These are phyloP conservation scores for Falco rusticolus DNA, from an alignment of 2,797 vertebrate species.

Conservation along the genomic window DNA sequence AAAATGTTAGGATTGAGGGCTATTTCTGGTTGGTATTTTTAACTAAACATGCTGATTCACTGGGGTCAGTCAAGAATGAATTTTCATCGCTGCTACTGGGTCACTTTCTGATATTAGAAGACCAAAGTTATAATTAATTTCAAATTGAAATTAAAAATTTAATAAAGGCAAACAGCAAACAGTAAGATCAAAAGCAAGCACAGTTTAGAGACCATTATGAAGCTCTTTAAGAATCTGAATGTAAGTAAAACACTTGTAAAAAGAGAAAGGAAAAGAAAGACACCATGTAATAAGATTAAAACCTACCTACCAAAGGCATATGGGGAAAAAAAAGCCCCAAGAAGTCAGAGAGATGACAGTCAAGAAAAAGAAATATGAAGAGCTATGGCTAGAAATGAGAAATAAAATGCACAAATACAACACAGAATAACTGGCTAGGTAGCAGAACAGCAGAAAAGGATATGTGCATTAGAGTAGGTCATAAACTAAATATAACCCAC, in stretches of 20 bases:
- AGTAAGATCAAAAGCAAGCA: conserved; percentile 40
- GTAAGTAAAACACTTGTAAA: background rate
- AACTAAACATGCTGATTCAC: conserved; percentile 14
- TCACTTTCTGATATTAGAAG: background rate
- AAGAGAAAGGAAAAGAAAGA: conserved; percentile 12
- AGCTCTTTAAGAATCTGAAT: conserved; percentile 10
- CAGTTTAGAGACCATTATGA: background rate
- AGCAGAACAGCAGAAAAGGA: conserved; percentile 62
- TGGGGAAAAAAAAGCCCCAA: background rate
- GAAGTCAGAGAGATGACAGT: conserved; percentile 39
- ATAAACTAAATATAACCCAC: conserved; percentile 65
- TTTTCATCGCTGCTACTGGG: background rate
- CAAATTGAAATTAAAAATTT: background rate
- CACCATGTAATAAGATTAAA: background rate
- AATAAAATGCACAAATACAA: conserved; percentile 38
- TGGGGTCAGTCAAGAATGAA: background rate
- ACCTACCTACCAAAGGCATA: conserved; percentile 52
- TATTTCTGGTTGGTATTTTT: conserved; percentile 27
- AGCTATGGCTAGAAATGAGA: conserved; percentile 33
- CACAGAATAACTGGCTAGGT: background rate
- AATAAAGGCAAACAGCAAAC: background rate
- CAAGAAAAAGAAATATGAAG: conserved; percentile 41
- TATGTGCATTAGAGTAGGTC: conserved; percentile 57
- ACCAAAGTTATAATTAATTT: background rate
- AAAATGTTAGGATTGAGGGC: background rate